Evolutionary conservation across 2,888 invertebrate genomes (phyloP), one percentile per base, ranked within the genome.

Genomic region (Odontothrips loti): DNA sequence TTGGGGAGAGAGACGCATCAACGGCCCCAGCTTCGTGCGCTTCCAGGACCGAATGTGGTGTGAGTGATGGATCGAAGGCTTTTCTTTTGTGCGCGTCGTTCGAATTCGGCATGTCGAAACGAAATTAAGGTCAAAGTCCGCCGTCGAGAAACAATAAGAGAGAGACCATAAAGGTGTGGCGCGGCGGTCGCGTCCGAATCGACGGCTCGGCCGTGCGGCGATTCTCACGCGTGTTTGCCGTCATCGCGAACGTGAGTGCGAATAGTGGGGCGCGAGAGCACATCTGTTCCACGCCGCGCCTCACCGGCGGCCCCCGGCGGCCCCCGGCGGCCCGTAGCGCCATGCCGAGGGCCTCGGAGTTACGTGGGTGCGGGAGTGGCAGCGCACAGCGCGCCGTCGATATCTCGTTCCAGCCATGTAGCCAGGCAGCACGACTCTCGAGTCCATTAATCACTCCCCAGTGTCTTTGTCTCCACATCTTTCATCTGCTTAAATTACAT

Each of bases 401-500:
- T 58, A 17, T 58, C 58, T 58, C 58, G 12, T 20, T 20, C 58
- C 58, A 58, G n/a, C 58, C 58, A 58, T 58, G n/a, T 58, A 58
- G 58, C 58, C 34, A 6, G 12, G 68, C 68, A 10, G 68, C 68
- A 23, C 68, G 68, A 75, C 68, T 75, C 23, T n/a, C 68, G 58
- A 27, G 68, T 75, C 68, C 68, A 75, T 75, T 75, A 75, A 75
- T 75, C 68, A 75, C 68, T 23, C 68, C 27, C 23, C 23, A 23
- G 68, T 75, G 68, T 75, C 68, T 75, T 75, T 75, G 68, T 75
- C 68, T 75, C 68, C 68, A 75, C 68, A 75, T 75, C 68, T 75
- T 75, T 75, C 68, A 75, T 75, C 68, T 75, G 68, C 68, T 75
- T 75, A 75, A 75, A 75, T 75, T 75, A 75, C 68, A 75, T 75